A percentile compares a stretch with the other conserved stretches of the same genome.
phyloP scores from a whole-genome alignment of 2,888 invertebrate genomes.

The Cerastis rubricosa region DNA sequence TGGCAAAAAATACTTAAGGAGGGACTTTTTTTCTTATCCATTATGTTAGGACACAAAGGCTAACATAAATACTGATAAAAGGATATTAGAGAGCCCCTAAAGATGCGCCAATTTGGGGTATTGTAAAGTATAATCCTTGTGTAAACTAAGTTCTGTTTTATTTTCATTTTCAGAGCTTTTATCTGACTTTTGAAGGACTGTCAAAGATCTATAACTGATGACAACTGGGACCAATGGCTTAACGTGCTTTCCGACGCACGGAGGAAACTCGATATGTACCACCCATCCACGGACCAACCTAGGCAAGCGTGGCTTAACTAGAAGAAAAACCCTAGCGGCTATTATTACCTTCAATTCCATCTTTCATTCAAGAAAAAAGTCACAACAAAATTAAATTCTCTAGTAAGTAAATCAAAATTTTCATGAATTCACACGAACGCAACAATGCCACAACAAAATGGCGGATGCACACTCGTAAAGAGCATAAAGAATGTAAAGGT shows the following conservation, averaged over 20 bases:
- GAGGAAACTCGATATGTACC: neutral
- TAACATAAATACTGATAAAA: too few species aligned
- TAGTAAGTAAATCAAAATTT: neutral
- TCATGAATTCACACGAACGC: neutral
- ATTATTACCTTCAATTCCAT: neutral
- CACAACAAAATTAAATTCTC: neutral
- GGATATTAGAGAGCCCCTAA: too few species aligned
- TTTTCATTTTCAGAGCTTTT: too few species aligned
- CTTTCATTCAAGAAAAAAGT: neutral
- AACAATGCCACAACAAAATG: neutral
- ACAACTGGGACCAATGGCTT: too few species aligned
- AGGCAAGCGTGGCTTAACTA: neutral
- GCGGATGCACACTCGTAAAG: constrained; percentile 33
- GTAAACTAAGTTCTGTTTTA: too few species aligned
- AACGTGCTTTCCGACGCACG: too few species aligned
- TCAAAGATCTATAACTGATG: too few species aligned
- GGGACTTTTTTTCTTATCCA: neutral
- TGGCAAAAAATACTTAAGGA: neutral
- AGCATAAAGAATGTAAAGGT: constrained; percentile 38
- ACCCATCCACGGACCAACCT: neutral
- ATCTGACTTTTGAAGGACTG: too few species aligned
- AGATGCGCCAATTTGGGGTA: too few species aligned
- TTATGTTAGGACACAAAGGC: too few species aligned
- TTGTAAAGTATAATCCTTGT: too few species aligned
- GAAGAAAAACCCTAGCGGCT: neutral